Conservation (phyloP, 1,140 invertebrate genomes). For the Diabrotica virgifera region DNA sequence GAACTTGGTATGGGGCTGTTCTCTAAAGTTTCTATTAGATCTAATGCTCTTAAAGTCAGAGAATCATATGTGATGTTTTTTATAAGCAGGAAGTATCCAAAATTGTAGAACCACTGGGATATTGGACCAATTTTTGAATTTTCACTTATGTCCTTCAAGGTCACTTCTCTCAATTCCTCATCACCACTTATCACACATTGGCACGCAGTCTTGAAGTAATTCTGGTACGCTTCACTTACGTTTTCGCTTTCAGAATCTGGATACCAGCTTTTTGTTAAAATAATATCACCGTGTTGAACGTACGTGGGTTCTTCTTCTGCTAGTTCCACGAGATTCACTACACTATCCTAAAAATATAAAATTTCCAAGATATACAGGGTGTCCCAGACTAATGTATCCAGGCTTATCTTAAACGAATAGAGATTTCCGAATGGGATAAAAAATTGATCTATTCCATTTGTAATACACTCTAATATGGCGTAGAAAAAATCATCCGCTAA, state of each 20-base stretch:
- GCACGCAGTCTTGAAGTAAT: conserved; percentile 42
- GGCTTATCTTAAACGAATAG: no score
- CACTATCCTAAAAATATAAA: conserved; percentile 35
- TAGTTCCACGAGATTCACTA: conserved; percentile 40
- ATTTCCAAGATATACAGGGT: no score
- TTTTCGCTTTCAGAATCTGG: conserved; percentile 29
- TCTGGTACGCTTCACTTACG: conserved; percentile 27
- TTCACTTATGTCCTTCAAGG: conserved; percentile 38
- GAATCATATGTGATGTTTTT: conserved; percentile 43
- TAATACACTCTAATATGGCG: no score
- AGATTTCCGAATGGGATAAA: no score
- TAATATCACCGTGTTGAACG: conserved; percentile 33
- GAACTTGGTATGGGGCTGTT: conserved; percentile 35
- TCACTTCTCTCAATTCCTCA: conserved; percentile 31
- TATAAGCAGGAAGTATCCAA: conserved; percentile 42
- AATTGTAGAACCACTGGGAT: conserved; percentile 45
- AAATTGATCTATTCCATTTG: no score
- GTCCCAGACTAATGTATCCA: no score
- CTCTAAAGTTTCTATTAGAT: conserved; percentile 41
- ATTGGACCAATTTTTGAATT: conserved; percentile 42
- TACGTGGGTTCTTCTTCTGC: conserved; percentile 34
- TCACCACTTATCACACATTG: conserved; percentile 36
- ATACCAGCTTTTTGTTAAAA: conserved; percentile 35
- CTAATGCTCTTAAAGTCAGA: conserved; percentile 35
- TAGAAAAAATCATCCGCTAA: no score